Evolutionary conservation across 2,797 vertebrate species (phyloP).

Genomic region (Potorous gilbertii): DNA sequence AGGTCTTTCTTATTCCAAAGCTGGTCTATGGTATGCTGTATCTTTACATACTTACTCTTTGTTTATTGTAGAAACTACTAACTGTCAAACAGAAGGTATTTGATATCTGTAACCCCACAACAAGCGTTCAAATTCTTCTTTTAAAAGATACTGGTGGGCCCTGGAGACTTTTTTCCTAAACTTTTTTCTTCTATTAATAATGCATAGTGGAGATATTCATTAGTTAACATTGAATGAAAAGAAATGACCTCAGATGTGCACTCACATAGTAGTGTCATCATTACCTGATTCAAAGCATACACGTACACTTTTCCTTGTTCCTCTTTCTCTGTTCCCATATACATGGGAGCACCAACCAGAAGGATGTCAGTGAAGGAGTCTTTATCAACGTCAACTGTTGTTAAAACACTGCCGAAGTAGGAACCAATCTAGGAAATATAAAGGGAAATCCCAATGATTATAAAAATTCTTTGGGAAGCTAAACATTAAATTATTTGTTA

Average conservation of each 20-base stretch:
- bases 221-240: neutral
- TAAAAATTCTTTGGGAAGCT: neutral
- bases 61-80: neutral
- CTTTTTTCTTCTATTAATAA: neutral
- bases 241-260: neutral
- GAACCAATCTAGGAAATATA: conserved; percentile 92
- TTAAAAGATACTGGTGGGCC: neutral
- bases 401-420: conserved; percentile 96
- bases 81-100: conserved; percentile 13
- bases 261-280: neutral
- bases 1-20: neutral
- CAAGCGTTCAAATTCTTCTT: conserved; percentile 1
- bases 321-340: conserved; percentile 94
- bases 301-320: conserved; percentile 98
- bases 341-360: conserved; percentile 95
- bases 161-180: neutral
- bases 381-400: conserved; percentile 90
- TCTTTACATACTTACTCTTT: neutral
- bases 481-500: neutral
- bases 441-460: neutral
- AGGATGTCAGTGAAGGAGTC: conserved; percentile 94
- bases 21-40: neutral
- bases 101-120: neutral
- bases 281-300: conserved; percentile 92
- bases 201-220: neutral